Evolutionary conservation across 2,888 invertebrate species (phyloP).

Genomic region (Aphidoletes aphidimyza): DNA sequence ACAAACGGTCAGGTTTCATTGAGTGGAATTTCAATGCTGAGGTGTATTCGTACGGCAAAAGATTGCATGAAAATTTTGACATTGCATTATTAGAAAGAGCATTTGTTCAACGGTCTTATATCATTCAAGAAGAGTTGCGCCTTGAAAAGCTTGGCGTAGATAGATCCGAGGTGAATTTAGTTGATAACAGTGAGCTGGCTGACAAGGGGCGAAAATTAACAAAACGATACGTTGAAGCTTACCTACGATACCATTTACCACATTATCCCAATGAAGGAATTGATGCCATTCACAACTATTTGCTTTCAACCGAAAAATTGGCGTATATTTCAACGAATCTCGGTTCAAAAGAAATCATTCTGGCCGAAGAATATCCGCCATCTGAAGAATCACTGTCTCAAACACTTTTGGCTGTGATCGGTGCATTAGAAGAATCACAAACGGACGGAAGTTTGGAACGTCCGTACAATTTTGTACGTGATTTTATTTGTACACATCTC

Average conservation of each 20-base stretch:
- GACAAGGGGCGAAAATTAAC: slow-evolving; percentile 76
- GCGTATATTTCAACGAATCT: slow-evolving; percentile 78
- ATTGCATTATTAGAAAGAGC: slow-evolving; percentile 76
- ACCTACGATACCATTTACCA: slow-evolving; percentile 76
- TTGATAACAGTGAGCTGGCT: slow-evolving; percentile 77
- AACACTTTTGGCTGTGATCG: slow-evolving; percentile 84
- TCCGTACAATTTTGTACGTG: slow-evolving; percentile 82
- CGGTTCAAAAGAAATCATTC: slow-evolving; percentile 85
- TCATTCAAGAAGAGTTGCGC: slow-evolving; percentile 75
- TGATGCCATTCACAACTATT: slow-evolving; percentile 73
- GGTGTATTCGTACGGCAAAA: slow-evolving; percentile 85
- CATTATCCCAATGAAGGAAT: slow-evolving; percentile 82
- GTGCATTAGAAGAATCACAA: slow-evolving; percentile 77
- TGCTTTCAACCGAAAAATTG: slow-evolving; percentile 75
- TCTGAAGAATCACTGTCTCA: slow-evolving; percentile 73
- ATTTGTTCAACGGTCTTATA: slow-evolving; percentile 82
- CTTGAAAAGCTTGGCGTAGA: slow-evolving; percentile 78
- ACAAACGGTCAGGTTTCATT: slow-evolving; percentile 72
- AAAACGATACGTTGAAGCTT: slow-evolving; percentile 73
- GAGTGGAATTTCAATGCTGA: slow-evolving; percentile 92
- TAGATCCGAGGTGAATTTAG: slow-evolving; percentile 69
- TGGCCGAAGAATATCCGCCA: slow-evolving; percentile 78
- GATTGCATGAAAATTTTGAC: slow-evolving; percentile 86
- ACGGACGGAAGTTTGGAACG: slow-evolving; percentile 68
- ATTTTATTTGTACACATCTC: slow-evolving; percentile 86